phyloP scores from a whole-genome alignment of 2,797 vertebrate species.

The Myotis pilosus region DNA sequence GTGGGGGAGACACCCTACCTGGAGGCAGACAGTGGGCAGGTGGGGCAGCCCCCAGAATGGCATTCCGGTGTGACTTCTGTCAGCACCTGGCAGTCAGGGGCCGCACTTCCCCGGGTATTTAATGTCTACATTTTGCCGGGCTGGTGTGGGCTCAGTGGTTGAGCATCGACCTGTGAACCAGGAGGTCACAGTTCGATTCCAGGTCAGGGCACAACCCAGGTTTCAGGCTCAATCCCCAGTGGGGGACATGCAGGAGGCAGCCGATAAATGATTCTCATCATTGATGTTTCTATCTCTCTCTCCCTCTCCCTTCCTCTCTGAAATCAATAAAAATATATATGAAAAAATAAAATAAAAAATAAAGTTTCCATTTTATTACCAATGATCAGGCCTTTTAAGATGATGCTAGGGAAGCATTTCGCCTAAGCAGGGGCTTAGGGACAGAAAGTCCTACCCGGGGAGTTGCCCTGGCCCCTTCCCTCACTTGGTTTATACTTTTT shows the following conservation, averaged over 20 bases:
- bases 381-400: not conserved
- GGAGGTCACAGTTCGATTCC: too few species aligned
- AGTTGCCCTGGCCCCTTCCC: not conserved
- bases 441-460: not conserved
- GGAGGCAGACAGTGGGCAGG: not conserved
- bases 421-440: too few species aligned
- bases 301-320: too few species aligned
- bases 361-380: not conserved
- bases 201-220: too few species aligned
- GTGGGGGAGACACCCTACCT: not conserved
- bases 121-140: not conserved
- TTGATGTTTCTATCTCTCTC: too few species aligned
- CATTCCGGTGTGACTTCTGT: not conserved
- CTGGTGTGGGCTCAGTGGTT: too few species aligned
- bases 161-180: too few species aligned
- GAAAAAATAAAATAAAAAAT: too few species aligned
- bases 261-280: too few species aligned
- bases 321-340: too few species aligned
- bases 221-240: too few species aligned
- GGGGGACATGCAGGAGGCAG: too few species aligned
- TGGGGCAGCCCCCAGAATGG: not conserved
- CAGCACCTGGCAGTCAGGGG: not conserved
- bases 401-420: not conserved
- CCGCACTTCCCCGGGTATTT: not conserved
- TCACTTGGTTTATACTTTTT: not conserved